Percentiles rank a stretch among this genome's conserved stretches.
Conservation (phyloP, 2,113 vertebrate genomes). For the Leptobrachium ailaonicum region DNA sequence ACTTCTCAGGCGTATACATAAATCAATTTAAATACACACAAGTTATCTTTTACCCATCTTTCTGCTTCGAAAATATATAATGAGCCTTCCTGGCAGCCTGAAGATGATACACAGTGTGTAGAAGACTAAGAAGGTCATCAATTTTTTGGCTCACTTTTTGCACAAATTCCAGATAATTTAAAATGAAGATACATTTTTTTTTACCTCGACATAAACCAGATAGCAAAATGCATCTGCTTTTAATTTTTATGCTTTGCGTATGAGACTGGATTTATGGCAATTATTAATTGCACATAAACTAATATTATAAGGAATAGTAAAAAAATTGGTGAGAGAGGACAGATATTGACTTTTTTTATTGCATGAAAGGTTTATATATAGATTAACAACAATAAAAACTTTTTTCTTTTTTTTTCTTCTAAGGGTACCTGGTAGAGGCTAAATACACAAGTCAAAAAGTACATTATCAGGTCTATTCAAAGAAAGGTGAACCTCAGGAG, state of each 20-base stretch:
- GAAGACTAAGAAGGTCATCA: slow-evolving; percentile 6
- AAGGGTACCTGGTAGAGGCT: too few relatives aligned
- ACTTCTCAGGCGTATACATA: background rate
- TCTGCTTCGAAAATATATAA: background rate
- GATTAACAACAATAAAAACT: too few relatives aligned
- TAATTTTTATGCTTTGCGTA: background rate
- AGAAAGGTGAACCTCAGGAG: too few relatives aligned
- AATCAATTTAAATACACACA: slow-evolving; percentile 7
- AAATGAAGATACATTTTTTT: background rate
- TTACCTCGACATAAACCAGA: background rate
- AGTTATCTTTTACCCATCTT: slow-evolving; percentile 1
- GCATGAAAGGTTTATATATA: too few relatives aligned
- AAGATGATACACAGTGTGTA: background rate
- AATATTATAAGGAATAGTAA: too few relatives aligned
- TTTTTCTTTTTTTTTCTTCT: too few relatives aligned
- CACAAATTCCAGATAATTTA: background rate
- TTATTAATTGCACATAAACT: background rate
- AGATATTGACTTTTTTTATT: too few relatives aligned
- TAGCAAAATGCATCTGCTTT: background rate
- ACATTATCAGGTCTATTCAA: too few relatives aligned
- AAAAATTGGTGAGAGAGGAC: too few relatives aligned
- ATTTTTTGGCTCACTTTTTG: background rate
- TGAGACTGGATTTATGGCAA: background rate
- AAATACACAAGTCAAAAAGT: too few relatives aligned
- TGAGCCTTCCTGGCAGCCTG: background rate